Percentiles rank a stretch among this genome's conserved stretches.
Conservation (phyloP, 2,797 vertebrate species). For the Synaphobranchus kaupii region DNA sequence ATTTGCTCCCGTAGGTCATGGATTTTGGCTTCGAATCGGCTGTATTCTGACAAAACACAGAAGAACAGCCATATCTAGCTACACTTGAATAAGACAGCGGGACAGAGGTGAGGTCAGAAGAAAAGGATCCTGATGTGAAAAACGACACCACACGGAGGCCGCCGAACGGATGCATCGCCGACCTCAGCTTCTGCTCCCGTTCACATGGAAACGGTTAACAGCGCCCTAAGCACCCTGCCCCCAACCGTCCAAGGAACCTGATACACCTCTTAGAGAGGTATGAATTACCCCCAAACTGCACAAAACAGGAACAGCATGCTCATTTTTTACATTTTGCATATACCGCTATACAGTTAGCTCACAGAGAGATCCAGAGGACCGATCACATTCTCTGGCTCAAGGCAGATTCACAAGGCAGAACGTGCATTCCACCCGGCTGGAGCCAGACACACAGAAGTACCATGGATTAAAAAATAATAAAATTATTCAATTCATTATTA, state of each 20-base stretch:
- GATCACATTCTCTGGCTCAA: neutral
- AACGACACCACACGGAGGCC: no score
- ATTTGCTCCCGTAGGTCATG: slow-evolving; percentile 95
- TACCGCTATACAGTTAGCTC: no score
- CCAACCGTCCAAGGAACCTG: neutral
- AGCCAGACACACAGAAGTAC: neutral
- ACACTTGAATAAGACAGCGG: neutral
- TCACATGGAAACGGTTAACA: no score
- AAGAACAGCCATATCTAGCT: neutral
- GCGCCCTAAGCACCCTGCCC: neutral
- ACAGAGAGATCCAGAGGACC: no score
- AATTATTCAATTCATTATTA: slow-evolving; percentile 16
- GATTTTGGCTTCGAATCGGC: slow-evolving; percentile 94
- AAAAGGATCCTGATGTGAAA: no score
- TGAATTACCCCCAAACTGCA: neutral
- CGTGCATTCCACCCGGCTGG: neutral
- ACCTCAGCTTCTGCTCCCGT: no score
- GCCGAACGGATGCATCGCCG: no score
- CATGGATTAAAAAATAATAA: neutral
- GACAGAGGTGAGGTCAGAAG: neutral
- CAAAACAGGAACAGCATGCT: no score
- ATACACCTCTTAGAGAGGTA: neutral
- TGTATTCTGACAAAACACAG: slow-evolving; percentile 78
- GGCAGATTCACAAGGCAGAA: neutral
- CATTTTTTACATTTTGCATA: no score